phyloP scores from a whole-genome alignment of 2,113 vertebrate species.

The Paraplagusia blochii region DNA sequence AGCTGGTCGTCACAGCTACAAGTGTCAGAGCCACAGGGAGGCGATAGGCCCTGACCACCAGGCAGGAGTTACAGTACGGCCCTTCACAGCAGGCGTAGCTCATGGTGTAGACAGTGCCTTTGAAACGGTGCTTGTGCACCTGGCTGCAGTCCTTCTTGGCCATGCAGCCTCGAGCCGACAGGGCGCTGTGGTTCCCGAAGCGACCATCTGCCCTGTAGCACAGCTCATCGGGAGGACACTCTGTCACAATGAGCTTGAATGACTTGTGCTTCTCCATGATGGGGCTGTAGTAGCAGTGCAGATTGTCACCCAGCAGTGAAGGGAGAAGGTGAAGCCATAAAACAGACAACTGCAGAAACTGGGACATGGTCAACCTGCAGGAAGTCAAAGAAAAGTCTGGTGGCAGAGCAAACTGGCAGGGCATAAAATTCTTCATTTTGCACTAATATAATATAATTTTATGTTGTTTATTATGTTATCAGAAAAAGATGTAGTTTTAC shows the following conservation, averaged over 20 bases:
- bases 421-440: too few species aligned
- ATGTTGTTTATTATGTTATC: too few species aligned
- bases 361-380: conserved; percentile 33
- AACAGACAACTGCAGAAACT: neutral
- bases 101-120: conserved; percentile 53
- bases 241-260: conserved; percentile 38
- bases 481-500: too few species aligned
- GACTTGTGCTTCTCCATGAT: conserved; percentile 28
- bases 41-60: neutral
- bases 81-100: conserved; percentile 64
- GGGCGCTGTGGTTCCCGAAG: conserved; percentile 54
- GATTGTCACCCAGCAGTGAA: conserved; percentile 45
- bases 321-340: conserved; percentile 54
- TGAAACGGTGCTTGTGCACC: conserved; percentile 11
- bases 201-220: conserved; percentile 60
- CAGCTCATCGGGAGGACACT: conserved; percentile 59
- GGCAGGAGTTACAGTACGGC: conserved; percentile 66
- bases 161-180: conserved; percentile 66
- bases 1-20: neutral
- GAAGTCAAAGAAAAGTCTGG: neutral
- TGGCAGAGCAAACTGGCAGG: neutral
- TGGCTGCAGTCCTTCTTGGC: conserved; percentile 33
- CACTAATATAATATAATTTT: too few species aligned
- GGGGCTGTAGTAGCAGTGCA: conserved; percentile 69
- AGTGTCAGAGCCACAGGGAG: conserved; percentile 22